Conservation (phyloP, 92 coral and sea anemone genomes). For the Porites rus region DNA sequence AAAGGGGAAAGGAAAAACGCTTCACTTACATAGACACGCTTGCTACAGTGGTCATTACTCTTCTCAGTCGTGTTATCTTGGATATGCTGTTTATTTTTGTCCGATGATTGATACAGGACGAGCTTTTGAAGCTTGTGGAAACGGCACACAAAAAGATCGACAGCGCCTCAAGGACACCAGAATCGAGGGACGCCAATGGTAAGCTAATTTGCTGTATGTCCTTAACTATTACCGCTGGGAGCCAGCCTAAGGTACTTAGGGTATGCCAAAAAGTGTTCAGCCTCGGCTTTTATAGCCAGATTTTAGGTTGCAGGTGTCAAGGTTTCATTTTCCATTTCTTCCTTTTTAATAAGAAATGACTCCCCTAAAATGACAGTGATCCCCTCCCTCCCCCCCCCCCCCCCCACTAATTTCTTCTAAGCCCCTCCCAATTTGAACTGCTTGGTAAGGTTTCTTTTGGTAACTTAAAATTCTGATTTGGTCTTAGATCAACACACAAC, state of each 20-base stretch:
- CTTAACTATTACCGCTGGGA: background rate
- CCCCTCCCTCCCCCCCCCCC: no score
- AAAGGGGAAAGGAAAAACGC: no score
- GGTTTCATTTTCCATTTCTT: no score
- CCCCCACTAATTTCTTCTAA: background rate
- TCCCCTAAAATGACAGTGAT: no score
- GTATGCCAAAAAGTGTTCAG: no score
- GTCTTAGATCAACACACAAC: constrained; percentile 4
- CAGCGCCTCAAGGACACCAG: constrained; percentile 23
- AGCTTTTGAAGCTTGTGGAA: constrained; percentile 68
- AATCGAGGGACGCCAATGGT: background rate
- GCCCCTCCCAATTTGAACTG: background rate
- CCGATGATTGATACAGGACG: constrained; percentile 62
- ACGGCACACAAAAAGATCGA: constrained; percentile 78
- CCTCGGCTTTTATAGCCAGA: no score
- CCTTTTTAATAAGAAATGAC: no score
- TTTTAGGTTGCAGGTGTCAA: no score
- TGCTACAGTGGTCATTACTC: background rate
- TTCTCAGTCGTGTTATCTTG: background rate
- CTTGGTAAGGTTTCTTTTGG: background rate
- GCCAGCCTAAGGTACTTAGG: no score
- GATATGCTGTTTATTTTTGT: background rate
- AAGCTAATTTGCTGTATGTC: background rate
- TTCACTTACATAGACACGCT: background rate
- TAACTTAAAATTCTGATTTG: background rate